Evolutionary conservation across 2,113 vertebrate species (phyloP).

Genomic region (Scortum barcoo): DNA sequence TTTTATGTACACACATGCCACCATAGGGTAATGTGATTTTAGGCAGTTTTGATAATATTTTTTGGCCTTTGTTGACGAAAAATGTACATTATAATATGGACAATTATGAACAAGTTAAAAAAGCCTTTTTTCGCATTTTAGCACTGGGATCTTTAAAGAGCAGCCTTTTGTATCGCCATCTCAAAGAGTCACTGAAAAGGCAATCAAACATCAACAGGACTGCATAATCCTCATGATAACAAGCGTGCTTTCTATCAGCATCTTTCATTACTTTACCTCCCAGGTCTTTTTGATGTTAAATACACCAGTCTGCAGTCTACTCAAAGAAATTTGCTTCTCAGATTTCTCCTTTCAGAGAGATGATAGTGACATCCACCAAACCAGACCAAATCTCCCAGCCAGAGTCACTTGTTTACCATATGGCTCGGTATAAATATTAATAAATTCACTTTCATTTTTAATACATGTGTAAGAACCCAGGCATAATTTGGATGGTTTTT

Average conservation of each 20-base stretch:
- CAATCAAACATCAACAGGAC: conserved; percentile 42
- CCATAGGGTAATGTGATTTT: conserved; percentile 10
- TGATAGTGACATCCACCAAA: conserved; percentile 51
- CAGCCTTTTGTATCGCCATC: conserved; percentile 23
- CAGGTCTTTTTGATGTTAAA: conserved; percentile 54
- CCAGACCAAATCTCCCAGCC: conserved; percentile 57
- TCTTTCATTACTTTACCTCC: conserved; percentile 42
- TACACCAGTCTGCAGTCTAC: conserved; percentile 43
- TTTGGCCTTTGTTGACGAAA: conserved; percentile 28
- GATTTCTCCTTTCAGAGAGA: conserved; percentile 29
- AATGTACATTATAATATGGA: background rate
- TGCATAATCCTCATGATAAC: conserved; percentile 33
- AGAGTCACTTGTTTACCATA: conserved; percentile 67
- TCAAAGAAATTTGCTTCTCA: conserved; percentile 49
- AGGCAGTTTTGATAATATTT: conserved; percentile 1
- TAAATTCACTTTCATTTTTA: conserved; percentile 62
- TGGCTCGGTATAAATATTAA: conserved; percentile 66
- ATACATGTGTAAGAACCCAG: conserved; percentile 49
- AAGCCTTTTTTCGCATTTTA: background rate
- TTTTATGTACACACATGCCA: conserved; percentile 9
- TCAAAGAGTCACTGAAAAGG: conserved; percentile 36
- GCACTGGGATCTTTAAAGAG: conserved; percentile 6
- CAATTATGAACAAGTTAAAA: conserved; percentile 1
- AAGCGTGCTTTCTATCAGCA: conserved; percentile 27
- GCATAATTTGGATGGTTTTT: conserved; percentile 37